phyloP scores from a whole-genome alignment of 2,888 invertebrate genomes.

The Cantharis rustica region DNA sequence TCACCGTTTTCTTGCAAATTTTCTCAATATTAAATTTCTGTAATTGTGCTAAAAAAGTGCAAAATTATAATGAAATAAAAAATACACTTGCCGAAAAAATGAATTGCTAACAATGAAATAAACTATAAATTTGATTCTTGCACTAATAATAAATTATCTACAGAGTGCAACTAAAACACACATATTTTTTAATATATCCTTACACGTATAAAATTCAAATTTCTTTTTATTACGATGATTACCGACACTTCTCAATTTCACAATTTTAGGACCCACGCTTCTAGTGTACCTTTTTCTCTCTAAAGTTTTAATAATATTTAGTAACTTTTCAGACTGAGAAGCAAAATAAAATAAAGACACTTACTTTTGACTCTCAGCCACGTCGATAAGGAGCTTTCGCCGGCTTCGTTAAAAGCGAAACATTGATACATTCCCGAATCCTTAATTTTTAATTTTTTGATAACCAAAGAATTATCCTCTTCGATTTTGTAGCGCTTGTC shows the following conservation, averaged over 20 bases:
- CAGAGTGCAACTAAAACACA: slow-evolving; percentile 34
- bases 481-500: slow-evolving; percentile 72
- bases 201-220: slow-evolving; percentile 53
- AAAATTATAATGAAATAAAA: neutral
- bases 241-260: slow-evolving; percentile 49
- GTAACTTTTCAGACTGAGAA: neutral
- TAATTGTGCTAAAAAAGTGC: slow-evolving; percentile 6
- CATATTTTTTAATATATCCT: slow-evolving; percentile 35
- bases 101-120: neutral
- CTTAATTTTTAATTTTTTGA: slow-evolving; percentile 77
- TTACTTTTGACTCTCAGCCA: slow-evolving; percentile 96
- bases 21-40: neutral
- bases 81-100: neutral
- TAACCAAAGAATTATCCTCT: slow-evolving; percentile 81
- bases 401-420: slow-evolving; percentile 87
- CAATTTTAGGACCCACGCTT: slow-evolving; percentile 45
- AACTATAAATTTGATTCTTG: neutral
- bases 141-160: slow-evolving; percentile 30
- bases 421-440: slow-evolving; percentile 97
- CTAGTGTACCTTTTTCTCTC: slow-evolving; percentile 31
- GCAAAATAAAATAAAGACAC: slow-evolving; percentile 52
- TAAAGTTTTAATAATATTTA: slow-evolving; percentile 14
- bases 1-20: neutral
- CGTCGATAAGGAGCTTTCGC: slow-evolving; percentile 85
- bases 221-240: slow-evolving; percentile 54